Conservation (phyloP, 2,113 vertebrate species). For the Dicrurus megarhynchus region DNA sequence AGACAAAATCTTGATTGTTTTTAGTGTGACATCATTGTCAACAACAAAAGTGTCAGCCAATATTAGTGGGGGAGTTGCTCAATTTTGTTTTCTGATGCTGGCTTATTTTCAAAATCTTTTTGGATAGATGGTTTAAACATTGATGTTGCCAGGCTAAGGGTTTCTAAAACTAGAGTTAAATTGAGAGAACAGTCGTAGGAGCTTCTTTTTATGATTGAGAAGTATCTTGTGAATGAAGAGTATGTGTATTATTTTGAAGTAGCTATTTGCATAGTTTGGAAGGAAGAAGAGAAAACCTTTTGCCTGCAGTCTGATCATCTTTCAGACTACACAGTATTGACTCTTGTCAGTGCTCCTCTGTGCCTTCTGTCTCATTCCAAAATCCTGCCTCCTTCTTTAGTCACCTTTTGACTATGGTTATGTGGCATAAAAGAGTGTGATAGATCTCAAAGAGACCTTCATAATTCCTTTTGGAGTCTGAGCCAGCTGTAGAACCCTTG, state of each 20-base stretch:
- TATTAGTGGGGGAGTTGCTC: not conserved
- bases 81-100: not conserved
- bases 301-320: not conserved
- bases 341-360: not conserved
- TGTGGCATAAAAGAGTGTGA: not conserved
- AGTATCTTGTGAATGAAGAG: not conserved
- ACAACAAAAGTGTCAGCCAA: not conserved
- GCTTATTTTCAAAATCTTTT: not conserved
- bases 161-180: not conserved
- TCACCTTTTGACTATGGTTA: not conserved
- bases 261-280: not conserved
- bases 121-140: not conserved
- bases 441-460: not conserved
- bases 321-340: not conserved
- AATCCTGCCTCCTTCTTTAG: not conserved
- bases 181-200: not conserved
- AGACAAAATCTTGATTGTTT: not conserved
- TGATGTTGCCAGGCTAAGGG: not conserved
- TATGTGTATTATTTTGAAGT: not conserved
- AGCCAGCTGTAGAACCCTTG: not conserved
- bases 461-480: conserved; percentile 20
- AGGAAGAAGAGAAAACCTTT: not conserved
- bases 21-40: not conserved
- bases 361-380: not conserved
- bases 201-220: not conserved